These are phyloP conservation scores for Papio anubis DNA, from an alignment of 2,113 vertebrate genomes.

Conservation along the genomic window DNA sequence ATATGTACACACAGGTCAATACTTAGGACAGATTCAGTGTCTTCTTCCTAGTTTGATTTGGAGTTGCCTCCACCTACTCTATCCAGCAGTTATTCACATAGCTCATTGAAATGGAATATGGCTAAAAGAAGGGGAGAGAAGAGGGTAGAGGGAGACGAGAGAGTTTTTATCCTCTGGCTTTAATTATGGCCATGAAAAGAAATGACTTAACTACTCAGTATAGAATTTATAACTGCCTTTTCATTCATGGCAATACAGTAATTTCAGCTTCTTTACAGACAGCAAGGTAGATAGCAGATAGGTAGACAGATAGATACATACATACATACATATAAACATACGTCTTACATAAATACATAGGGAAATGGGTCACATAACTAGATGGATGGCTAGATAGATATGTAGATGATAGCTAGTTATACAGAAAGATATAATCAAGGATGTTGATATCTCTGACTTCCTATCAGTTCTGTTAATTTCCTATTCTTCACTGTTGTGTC, in stretches of 20 bases:
- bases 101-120: neutral
- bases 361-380: neutral
- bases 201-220: no score
- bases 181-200: no score
- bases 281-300: neutral
- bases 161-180: no score
- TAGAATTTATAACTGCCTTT: neutral
- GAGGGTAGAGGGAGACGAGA: neutral
- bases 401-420: neutral
- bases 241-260: neutral
- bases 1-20: neutral
- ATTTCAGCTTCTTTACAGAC: neutral
- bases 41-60: neutral
- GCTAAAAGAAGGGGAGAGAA: neutral
- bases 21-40: neutral
- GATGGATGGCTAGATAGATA: neutral
- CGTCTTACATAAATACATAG: neutral
- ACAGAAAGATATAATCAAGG: neutral
- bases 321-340: neutral
- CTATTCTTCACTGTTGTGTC: neutral
- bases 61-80: neutral
- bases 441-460: neutral
- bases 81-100: neutral
- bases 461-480: neutral
- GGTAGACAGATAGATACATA: neutral